Evolutionary conservation across 2,113 vertebrate genomes (phyloP), one percentile per base, ranked within the genome.

Genomic region (Aplodontia rufa): DNA sequence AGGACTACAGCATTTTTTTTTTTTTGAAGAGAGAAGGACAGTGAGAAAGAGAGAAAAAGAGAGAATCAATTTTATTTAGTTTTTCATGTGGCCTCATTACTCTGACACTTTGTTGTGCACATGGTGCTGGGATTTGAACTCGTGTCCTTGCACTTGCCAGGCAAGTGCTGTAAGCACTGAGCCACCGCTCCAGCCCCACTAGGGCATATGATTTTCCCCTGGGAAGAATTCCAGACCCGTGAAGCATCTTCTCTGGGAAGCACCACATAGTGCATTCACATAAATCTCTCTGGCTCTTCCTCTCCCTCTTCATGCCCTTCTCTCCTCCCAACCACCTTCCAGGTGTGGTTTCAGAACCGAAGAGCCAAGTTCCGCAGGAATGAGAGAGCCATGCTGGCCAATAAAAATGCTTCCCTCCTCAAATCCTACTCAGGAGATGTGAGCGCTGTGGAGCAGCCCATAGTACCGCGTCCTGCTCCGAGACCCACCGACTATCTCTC

Each of bases 301-400:
- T 66, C 51, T 53, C 30, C 37, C 37, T 86, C 47, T 26, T 71
- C 20, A 13, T 9, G 3, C 81, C 60, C 66, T 80, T 72, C 12
- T 92, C n/a, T 40, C 83, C 35, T 95, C 89, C 79, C 35, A 17
- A 55, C 45, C 1, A 49, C 26, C 2, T 90, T 91, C 62, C 97
- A 99, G 99, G 99, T 99, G 90, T 99, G 99, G 99, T 99, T 99
- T 96, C 99, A 99, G 98, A 99, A 99, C 98, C 97, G 99, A 90
- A 98, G 99, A 97, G 99, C 99, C 40, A 99, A 99, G 98, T 99
- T 99, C 96, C 99, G 99, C 75, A 97, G 99, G 96, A 99, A 99
- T 0, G 99, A 99, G 98, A 98, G 99, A 86, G 99, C 99, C 89
- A 99, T 99, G 99, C 98, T 99, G 98, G 99, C 99, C 98, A 99